Base-by-base conservation (phyloP, 2,888 invertebrate species). In the Smittia aterrima region DNA sequence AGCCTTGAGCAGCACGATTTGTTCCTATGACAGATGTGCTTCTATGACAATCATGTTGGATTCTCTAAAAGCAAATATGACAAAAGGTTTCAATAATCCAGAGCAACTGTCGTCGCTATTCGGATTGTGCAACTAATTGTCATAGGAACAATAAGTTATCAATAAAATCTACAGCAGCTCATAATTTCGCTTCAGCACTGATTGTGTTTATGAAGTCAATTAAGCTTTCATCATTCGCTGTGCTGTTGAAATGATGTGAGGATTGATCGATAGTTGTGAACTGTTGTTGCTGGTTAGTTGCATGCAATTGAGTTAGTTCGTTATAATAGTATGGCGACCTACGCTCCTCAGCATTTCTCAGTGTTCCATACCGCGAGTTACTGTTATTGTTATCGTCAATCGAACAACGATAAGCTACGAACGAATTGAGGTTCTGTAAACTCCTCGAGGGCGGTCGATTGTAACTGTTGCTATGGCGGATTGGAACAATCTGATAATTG, bases 401-500 rank as follows among this genome's bases (percentile, higher is more conserved):
- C 18, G 27, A n/a, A 11, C 38, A 32, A 1, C 32, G 9, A 58
- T 40, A 20, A 11, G 25, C 6, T 7, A 24, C 72, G 38, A 72
- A 72, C 16, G 72, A 32, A 25, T 72, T 38, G 32, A 72, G 22
- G 54, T 53, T 72, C n/a, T 72, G 72, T 62, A 72, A 22, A n/a
- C 72, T 72, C 24, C 41, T 20, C 1, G 62, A 32, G 1, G 72
- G 72, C 9, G 67, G 9, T 38, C 62, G 62, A 72, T 72, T 38
- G 18, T 54, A 62, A n/a, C 62, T 72, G 20, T 62, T 72, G 6
- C 47, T 13, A 7, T 58, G 72, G 1, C 72, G 58, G 13, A 72
- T 72, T 20, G 72, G 72, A 58, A 72, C 72, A 40, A 72, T 62
- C 41, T 72, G 72, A 64, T 72, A 72, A 40, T 72, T 72, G 25